Evolutionary conservation across 2,888 invertebrate genomes (phyloP).

Genomic region (Mantis religiosa): DNA sequence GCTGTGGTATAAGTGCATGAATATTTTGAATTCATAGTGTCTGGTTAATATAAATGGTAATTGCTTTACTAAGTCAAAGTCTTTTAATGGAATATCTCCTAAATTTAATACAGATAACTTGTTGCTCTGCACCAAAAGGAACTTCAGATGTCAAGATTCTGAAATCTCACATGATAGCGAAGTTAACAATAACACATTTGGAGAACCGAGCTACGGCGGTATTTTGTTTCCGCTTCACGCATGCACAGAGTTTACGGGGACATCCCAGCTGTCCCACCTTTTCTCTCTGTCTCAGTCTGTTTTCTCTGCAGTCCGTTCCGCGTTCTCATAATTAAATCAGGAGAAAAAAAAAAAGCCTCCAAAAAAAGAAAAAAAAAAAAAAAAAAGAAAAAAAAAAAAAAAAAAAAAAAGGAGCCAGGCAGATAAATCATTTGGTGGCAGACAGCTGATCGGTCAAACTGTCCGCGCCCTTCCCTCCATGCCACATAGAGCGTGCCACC

Average conservation of each 20-base stretch:
- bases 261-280: not conserved
- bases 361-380: no score
- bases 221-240: not conserved
- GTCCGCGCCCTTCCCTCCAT: constrained; percentile 3
- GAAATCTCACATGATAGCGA: not conserved
- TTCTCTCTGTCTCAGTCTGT: not conserved
- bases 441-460: constrained; percentile 19
- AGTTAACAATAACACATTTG: not conserved
- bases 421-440: constrained; percentile 19
- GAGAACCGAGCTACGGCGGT: not conserved
- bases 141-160: not conserved
- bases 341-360: no score
- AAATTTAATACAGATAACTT: no score
- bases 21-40: no score
- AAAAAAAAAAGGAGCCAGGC: not conserved
- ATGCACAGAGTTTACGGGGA: not conserved
- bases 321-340: constrained; percentile 18
- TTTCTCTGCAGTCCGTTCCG: not conserved
- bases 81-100: no score
- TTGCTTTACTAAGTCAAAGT: no score
- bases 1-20: no score
- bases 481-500: not conserved
- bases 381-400: no score
- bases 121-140: no score
- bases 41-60: no score